Evolutionary conservation across 37 sponge, comb jelly and placozoan species (phyloP), one percentile per base, ranked within the genome.

Genomic region (Eunapius fragilis): DNA sequence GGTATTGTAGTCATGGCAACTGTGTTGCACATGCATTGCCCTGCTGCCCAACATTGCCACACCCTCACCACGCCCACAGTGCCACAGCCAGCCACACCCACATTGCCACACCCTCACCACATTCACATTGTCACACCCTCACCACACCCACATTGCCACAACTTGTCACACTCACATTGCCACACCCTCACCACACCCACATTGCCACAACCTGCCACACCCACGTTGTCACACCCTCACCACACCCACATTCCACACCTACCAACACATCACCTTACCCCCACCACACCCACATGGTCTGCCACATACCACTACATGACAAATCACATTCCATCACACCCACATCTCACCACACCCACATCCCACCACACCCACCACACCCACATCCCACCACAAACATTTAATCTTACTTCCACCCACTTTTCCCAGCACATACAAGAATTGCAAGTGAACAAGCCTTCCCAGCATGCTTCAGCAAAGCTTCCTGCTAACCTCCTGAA

Each of bases 401-500:
- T 37, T 28, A 28, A 37, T 28, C 19, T 76, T 31, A 7, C 36
- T 45, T 4, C 47, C 47, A 45, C n/a, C n/a, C 31, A 31, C n/a
- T 71, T 26, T 36, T 68, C 68, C 7, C 36, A 93, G 93, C 74
- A 70, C 11, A 71, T 89, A 31, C 77, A 86, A 19, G 74, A 71
- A 33, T 37, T 89, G 25, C 48, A 86, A 36, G 22, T n/a, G 14
- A 32, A 83, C 11, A 84, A 89, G 25, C 68, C 77, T 12, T 31
- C 87, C 17, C 83, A 82, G 87, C 76, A 81, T 10, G 32, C 70
- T 6, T 69, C 82, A 36, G 93, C 87, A 34, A 79, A 48, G 24
- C 71, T 78, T 14, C 71, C 90, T 10, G 76, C 82, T 69, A 93
- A 93, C 83, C 7, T 31, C 2, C 78, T 69, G 30, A 94, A 94